A percentile compares a stretch with the other conserved stretches of the same genome.
Evolutionary conservation across 2,888 invertebrate genomes (phyloP).

Genomic region (Alcis repandata): DNA sequence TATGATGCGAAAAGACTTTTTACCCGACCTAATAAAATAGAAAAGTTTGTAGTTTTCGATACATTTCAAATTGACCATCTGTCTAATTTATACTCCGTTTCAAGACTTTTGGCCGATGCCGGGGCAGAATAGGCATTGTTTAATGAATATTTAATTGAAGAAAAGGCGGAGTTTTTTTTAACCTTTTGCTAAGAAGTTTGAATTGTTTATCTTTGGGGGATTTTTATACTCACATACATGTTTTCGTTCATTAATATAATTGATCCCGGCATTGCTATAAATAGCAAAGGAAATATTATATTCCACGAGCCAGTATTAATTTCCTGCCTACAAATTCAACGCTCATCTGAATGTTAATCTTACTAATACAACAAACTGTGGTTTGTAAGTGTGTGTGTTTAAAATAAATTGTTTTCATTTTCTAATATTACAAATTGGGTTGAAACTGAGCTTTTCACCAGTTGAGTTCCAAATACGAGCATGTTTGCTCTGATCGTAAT

Average conservation of each 20-base stretch:
- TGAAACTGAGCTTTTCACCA: too few relatives aligned
- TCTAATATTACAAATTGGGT: too few relatives aligned
- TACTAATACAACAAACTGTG: too few relatives aligned
- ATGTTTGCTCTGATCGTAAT: too few relatives aligned
- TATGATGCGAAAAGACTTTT: too few relatives aligned
- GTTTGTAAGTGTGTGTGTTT: too few relatives aligned
- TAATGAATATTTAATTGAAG: constrained; percentile 33
- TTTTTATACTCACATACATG: constrained; percentile 5
- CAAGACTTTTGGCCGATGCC: constrained; percentile 10
- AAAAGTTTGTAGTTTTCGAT: neutral
- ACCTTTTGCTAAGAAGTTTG: constrained; percentile 17
- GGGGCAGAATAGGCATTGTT: constrained; percentile 26
- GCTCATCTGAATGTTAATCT: too few relatives aligned
- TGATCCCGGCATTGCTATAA: neutral
- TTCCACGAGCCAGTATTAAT: too few relatives aligned
- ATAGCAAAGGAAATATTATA: neutral
- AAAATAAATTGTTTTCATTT: too few relatives aligned
- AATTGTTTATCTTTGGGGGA: constrained; percentile 4
- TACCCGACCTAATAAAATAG: too few relatives aligned
- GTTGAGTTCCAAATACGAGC: too few relatives aligned
- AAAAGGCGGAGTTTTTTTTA: constrained; percentile 16
- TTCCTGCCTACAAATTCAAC: too few relatives aligned
- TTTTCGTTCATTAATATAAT: neutral
- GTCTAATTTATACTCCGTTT: neutral
- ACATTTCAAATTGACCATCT: neutral